Evolutionary conservation across 2,113 vertebrate genomes (phyloP), one percentile per base, ranked within the genome.

Genomic region (Cyphomyrus plagiostoma): DNA sequence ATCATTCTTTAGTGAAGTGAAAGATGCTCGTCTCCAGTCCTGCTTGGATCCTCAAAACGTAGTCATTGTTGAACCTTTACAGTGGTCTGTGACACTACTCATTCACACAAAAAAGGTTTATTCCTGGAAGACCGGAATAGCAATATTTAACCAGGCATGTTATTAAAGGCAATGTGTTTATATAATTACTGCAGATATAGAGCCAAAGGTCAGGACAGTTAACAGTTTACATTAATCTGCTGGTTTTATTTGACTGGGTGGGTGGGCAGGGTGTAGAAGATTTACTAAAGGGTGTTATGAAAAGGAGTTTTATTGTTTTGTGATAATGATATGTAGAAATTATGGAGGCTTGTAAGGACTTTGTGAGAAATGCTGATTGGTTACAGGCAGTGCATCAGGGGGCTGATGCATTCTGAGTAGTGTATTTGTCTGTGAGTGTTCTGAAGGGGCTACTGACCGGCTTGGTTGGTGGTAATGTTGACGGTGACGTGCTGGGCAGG

Each of bases 401-500:
- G 5, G 19, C 13, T 80, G 74, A 80, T 17, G 82, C 42, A 84
- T 84, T 84, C 1, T 84, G 82, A 45, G 82, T 11, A 48, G 2
- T 13, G 82, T 49, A 42, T 35, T 80, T 42, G 6, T 80, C 35
- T 80, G 2, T 17, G 70, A 39, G 35, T 80, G 35, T 35, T 80
- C 15, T 39, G 19, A 56, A 19, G 39, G 35, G 56, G 49, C 35
- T 53, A 26, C 98, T 97, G 93, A 99, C 98, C 98, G 0, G 98
- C 98, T 94, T 99, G 98, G 94, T 99, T 99, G 90, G 98, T 99
- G 91, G 98, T 99, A 94, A 99, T 98, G 95, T 99, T 99, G 95
- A 99, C 97, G 0, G 97, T 98, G 92, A 98, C 96, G 0, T 98
- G 97, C 88, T 99, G 98, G 15, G 98, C 97, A 0, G 97, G 98